Base-by-base conservation (phyloP, 2,888 invertebrate species). In the Thymelicus sylvestris region DNA sequence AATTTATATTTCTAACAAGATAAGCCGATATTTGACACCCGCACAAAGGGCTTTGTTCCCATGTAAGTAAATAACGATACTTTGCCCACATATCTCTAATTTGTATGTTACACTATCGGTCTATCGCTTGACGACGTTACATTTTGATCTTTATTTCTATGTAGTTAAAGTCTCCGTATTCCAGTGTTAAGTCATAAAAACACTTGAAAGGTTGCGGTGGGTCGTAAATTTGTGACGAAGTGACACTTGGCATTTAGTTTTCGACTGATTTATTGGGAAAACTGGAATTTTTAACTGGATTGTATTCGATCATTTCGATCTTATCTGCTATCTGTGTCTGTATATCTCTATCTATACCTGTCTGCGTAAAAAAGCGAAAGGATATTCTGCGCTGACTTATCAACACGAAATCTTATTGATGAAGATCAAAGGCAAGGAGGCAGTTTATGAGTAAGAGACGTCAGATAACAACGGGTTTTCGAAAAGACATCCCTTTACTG, bases 1-100 rank as follows among this genome's bases (percentile, higher is more conserved):
- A 64, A 39, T 64, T 2, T 55, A 3, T 24, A 24, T n/a, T 19
- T 19, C 65, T 41, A 12, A 55, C 10, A 6, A 41, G 59, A 67
- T 60, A 67, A 60, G 38, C 31, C 60, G 60, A 67, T 65, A 71
- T 62, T 60, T 66, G 44, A 57, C 41, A 61, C 66, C 47, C 55
- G 44, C 66, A 71, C 71, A 71, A 71, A 71, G 71, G 71, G 61
- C 66, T 55, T 66, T 71, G 67, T 67, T 48, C 13, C 13, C n/a
- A 48, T 44, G 12, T n/a, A n/a, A 48, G 48, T n/a, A n/a, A 48
- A 12, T 6, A n/a, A n/a, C 48, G 48, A n/a, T 48, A 48, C 48
- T 48, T 48, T 48, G 48, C 48, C 48, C 48, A 48, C 48, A 48
- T n/a, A n/a, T 48, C 48, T 44, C 12, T 44, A 44, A 44, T 44